Evolutionary conservation across 1,140 invertebrate species (phyloP).

Genomic region (Macrocentrus cingulum): DNA sequence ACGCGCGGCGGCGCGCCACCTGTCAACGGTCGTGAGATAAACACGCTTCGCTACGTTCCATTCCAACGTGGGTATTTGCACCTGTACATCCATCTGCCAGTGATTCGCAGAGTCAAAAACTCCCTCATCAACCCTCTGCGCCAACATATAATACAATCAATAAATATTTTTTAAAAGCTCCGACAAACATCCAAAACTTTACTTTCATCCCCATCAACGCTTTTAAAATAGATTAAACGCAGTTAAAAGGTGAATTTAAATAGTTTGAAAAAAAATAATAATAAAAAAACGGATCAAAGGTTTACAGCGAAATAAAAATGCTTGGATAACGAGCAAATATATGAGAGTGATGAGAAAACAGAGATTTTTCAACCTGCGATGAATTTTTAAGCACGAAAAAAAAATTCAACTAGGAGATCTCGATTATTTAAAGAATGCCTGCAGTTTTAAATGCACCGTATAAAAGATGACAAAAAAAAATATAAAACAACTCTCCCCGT

Average conservation of each 20-base stretch:
- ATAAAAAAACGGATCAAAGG: no score
- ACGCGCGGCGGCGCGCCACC: slow-evolving; percentile 45
- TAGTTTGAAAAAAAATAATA: no score
- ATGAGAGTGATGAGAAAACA: slow-evolving; percentile 1
- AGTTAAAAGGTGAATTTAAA: no score
- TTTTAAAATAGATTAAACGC: no score
- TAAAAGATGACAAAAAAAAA: not conserved
- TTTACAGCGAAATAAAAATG: no score
- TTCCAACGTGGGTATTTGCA: slow-evolving; percentile 10
- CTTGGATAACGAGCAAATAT: no score
- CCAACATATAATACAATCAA: no score
- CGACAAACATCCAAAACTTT: no score
- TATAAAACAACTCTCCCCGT: not conserved
- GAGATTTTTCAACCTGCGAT: not conserved
- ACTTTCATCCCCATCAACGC: no score
- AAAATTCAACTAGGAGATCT: slow-evolving; percentile 8
- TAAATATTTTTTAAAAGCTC: no score
- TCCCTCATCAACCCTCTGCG: not conserved
- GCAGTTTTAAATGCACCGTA: slow-evolving; percentile 29
- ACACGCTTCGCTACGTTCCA: slow-evolving; percentile 22
- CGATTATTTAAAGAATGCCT: slow-evolving; percentile 31
- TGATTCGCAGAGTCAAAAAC: not conserved
- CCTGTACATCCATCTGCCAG: slow-evolving; percentile 3
- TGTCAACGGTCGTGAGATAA: slow-evolving; percentile 44
- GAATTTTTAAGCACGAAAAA: slow-evolving; percentile 7